Evolutionary conservation across 2,113 vertebrate species (phyloP), one percentile per base, ranked within the genome.

Genomic region (Recurvirostra avosetta): DNA sequence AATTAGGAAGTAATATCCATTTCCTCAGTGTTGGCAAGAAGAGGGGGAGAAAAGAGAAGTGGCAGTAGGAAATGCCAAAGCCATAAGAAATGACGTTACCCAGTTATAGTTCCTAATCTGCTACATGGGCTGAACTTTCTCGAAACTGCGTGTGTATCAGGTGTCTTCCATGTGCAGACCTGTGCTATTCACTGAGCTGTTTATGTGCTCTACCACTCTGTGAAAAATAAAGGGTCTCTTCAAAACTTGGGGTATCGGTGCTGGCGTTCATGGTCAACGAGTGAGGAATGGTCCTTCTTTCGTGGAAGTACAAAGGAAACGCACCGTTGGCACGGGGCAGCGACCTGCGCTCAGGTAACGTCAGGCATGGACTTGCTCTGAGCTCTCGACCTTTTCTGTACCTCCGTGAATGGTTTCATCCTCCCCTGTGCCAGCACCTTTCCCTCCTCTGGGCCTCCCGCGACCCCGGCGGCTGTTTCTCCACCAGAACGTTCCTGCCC

Each of bases 121-220:
- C 75, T 22, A 0, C 15, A 7, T 8, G 80, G 65, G 8, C 23
- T 40, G 70, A 82, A 34, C 41, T 80, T 61, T 38, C 50, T 83
- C 6, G 12, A 79, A 32, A 20, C 6, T 45, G 73, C 45, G 18
- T 47, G 30, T 25, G 45, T 20, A 16, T 11, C 5, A 32, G 45
- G 21, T 6, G 15, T 45, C 25, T 18, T 52, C 52, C 26, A 2
- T 2, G 8, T 16, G 34, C 59, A 41, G 36, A 19, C 36, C 4
- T 0, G 1, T 58, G 75, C 65, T 56, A 0, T 10, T 29, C 20
- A 4, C 41, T 0, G 45, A 30, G 36, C 6, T 34, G 45, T 43
- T 52, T 17, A 18, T 32, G 63, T n/a, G 74, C 50, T 71, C 18
- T 8, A 3, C 36, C 26, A 5, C 32, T 20, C 12, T 16, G 15